Evolutionary conservation across 2,888 invertebrate species (phyloP).

Genomic region (Microctonus brassicae): DNA sequence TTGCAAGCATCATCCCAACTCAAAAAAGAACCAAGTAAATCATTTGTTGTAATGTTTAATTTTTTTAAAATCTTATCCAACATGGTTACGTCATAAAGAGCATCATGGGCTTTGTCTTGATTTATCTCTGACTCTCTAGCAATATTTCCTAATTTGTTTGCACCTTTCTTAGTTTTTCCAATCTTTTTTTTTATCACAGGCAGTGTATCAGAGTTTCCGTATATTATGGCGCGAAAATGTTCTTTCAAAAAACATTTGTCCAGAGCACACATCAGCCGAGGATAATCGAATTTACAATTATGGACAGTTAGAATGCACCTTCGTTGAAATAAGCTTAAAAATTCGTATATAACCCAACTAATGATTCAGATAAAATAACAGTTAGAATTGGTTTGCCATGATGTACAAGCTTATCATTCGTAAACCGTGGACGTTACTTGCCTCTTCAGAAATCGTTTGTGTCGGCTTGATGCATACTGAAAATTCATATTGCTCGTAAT

Average conservation of each 20-base stretch:
- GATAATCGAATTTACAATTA: slow-evolving; percentile 42
- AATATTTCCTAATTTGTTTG: slow-evolving; percentile 32
- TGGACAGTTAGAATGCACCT: slow-evolving; percentile 43
- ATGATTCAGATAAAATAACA: slow-evolving; percentile 11
- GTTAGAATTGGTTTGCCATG: slow-evolving; percentile 30
- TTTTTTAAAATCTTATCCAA: slow-evolving; percentile 38
- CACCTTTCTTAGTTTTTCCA: slow-evolving; percentile 30
- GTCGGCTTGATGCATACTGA: slow-evolving; percentile 41
- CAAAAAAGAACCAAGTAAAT: slow-evolving; percentile 25
- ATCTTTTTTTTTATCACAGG: slow-evolving; percentile 30
- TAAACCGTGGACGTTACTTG: slow-evolving; percentile 42
- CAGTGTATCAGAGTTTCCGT: slow-evolving; percentile 34
- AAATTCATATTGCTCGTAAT: slow-evolving; percentile 35
- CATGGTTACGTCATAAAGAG: slow-evolving; percentile 37
- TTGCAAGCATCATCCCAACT: slow-evolving; percentile 12
- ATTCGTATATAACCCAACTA: slow-evolving; percentile 28
- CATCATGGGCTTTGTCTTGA: slow-evolving; percentile 37
- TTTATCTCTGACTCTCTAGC: slow-evolving; percentile 35
- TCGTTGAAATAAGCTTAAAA: slow-evolving; percentile 29
- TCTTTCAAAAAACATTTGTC: slow-evolving; percentile 40
- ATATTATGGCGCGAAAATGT: slow-evolving; percentile 33
- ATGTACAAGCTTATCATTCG: slow-evolving; percentile 30
- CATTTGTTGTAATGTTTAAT: slow-evolving; percentile 29
- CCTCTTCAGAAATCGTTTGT: slow-evolving; percentile 38
- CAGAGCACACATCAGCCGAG: slow-evolving; percentile 37